Base-by-base conservation (phyloP, 2,113 vertebrate species). In the Chiloscyllium plagiosum region DNA sequence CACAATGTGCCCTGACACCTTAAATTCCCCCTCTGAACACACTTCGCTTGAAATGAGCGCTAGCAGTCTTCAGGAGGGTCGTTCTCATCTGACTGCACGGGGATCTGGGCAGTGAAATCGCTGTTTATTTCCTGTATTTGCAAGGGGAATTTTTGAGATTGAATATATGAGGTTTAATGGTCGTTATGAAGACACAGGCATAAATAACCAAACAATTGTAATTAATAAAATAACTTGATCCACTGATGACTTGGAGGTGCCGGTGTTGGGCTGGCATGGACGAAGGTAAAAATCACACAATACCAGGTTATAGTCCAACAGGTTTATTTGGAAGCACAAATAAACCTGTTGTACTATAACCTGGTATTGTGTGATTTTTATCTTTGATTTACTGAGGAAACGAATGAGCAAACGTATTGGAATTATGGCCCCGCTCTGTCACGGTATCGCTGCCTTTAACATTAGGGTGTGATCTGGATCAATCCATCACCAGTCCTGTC, bases 201-300 rank as follows among this genome's bases (percentile, higher is more conserved):
- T 47, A 76, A 96, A 78, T 92, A 95, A 90, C 95, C 68, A 95
- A 87, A 95, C 65, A 87, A 96, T 52, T 96, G 65, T 66, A 61
- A 61, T 10, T 61, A 61, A 61, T 61, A 61, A 61, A 61, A 61
- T 12, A 61, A 61, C 56, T 61, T 61, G 56, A 61, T 61, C 56
- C 42, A 47, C 42, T 47, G 42, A 47, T 47, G 42, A 47, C 42
- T 47, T 47, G 42, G 42, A 47, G 42, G 42, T 47, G 42, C 42
- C 42, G 42, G 42, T 47, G 42, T 47, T 47, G 42, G 42, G 42
- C 42, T 47, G 42, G 42, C 42, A 47, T 47, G 42, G 42, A 47
- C 42, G 42, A 1, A 47, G 42, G 42, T 47, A 47, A 47, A 47
- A 47, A 47, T 47, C 42, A 47, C 42, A 47, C 42, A 47, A 47